A percentile compares a stretch with the other conserved stretches of the same genome.
These are phyloP conservation scores for Speoplatyrhinus poulsoni DNA, from an alignment of 2,113 vertebrate species.

Conservation along the genomic window DNA sequence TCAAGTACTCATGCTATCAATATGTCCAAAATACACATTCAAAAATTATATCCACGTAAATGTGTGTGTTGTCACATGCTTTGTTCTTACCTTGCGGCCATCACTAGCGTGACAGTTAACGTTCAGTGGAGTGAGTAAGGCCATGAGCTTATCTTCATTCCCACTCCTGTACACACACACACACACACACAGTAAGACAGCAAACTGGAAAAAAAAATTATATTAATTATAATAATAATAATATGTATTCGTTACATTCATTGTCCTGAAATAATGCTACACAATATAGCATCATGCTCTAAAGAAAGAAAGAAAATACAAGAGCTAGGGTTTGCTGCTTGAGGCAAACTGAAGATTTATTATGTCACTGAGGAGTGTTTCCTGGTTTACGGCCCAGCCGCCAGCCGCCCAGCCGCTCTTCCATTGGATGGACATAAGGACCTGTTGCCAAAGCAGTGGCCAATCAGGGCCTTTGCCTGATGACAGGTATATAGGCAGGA, in stretches of 20 bases:
- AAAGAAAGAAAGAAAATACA: not conserved
- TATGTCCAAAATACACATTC: not conserved
- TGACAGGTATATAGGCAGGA: slow-evolving; percentile 40
- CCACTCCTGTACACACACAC: slow-evolving; percentile 83
- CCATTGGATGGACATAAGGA: slow-evolving; percentile 33
- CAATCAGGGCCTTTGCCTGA: slow-evolving; percentile 22
- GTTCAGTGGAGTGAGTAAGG: slow-evolving; percentile 96
- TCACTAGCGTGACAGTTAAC: slow-evolving; percentile 99
- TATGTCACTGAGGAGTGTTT: slow-evolving; percentile 25
- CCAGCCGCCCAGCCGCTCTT: slow-evolving; percentile 17
- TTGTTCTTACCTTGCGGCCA: slow-evolving; percentile 89
- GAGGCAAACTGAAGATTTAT: slow-evolving; percentile 11
- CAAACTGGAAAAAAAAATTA: slow-evolving; percentile 31
- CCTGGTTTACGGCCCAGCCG: slow-evolving; percentile 31
- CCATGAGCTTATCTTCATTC: slow-evolving; percentile 99
- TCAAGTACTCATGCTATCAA: too few species aligned
- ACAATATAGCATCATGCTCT: not conserved
- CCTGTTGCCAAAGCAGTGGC: slow-evolving; percentile 39
- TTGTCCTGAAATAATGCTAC: not conserved
- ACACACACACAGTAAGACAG: slow-evolving; percentile 5
- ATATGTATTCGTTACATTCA: not conserved
- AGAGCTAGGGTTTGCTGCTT: not conserved
- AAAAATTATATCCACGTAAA: too few species aligned
- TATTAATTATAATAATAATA: too few species aligned
- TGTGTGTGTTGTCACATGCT: slow-evolving; percentile 3